phyloP scores from a whole-genome alignment of 2,113 vertebrate genomes.

The Tylochromis polylepis region DNA sequence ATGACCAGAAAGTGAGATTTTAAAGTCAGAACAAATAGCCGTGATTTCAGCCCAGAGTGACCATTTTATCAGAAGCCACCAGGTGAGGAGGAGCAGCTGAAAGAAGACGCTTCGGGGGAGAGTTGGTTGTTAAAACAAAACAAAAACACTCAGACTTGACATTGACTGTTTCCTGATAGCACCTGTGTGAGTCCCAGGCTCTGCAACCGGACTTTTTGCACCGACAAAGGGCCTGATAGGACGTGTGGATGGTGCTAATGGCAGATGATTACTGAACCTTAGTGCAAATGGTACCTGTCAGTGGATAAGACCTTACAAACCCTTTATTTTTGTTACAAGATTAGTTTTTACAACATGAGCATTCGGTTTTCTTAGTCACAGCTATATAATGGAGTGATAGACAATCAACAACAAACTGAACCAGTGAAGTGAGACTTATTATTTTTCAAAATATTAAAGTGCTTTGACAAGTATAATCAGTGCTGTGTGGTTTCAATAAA shows the following conservation, averaged over 20 bases:
- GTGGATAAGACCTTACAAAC: background rate
- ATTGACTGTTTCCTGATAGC: fast-evolving
- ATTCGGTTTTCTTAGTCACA: fast-evolving
- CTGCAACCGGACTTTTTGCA: background rate
- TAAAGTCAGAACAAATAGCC: background rate
- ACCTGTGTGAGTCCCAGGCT: background rate
- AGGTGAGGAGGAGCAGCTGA: background rate
- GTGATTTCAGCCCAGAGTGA: background rate
- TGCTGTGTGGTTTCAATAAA: background rate
- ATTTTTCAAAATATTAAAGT: background rate
- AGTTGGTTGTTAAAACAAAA: background rate
- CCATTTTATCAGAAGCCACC: fast-evolving
- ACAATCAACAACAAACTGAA: background rate
- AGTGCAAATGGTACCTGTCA: fast-evolving
- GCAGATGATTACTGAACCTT: background rate
- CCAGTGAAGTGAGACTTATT: background rate
- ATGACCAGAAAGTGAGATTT: fast-evolving
- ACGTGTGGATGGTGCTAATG: background rate
- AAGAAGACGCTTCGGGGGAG: fast-evolving
- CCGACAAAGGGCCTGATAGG: background rate
- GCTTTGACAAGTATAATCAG: background rate
- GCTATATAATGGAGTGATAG: background rate
- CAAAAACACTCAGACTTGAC: fast-evolving
- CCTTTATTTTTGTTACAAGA: background rate
- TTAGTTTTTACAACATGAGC: background rate